phyloP scores from a whole-genome alignment of 2,888 invertebrate species.

The Ophioninae sp. region DNA sequence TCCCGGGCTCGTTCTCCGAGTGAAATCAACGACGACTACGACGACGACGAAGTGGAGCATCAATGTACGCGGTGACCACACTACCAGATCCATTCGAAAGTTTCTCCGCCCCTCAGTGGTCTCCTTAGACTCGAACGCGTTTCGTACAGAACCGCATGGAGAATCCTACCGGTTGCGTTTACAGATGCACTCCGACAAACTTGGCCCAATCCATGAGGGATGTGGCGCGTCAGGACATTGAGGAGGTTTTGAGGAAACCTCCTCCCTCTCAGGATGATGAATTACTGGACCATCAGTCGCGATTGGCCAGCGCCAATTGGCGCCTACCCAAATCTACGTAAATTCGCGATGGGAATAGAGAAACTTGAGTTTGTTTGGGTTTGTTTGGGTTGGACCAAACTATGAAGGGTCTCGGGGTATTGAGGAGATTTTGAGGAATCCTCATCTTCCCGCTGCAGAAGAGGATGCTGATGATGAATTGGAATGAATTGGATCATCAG shows the following conservation, averaged over 20 bases:
- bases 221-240: conserved; percentile 48
- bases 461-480: too few species aligned
- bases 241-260: conserved; percentile 18
- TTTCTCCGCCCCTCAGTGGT: conserved; percentile 31
- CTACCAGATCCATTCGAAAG: conserved; percentile 43
- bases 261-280: conserved; percentile 56
- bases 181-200: conserved; percentile 42
- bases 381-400: conserved; percentile 13
- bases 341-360: too few species aligned
- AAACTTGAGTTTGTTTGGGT: too few species aligned
- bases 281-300: conserved; percentile 70
- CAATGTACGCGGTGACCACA: conserved; percentile 1
- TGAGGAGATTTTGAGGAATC: too few species aligned
- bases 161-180: conserved; percentile 40
- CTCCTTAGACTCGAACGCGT: conserved; percentile 5
- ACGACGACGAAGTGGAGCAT: conserved; percentile 6
- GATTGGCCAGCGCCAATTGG: conserved; percentile 70
- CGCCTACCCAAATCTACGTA: conserved; percentile 66
- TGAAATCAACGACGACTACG: conserved; percentile 66
- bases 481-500: too few species aligned
- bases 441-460: too few species aligned
- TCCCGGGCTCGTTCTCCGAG: conserved; percentile 71
- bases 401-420: conserved; percentile 37
- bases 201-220: background rate
- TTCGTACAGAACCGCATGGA: conserved; percentile 12